Evolutionary conservation across 2,113 vertebrate genomes (phyloP).

Genomic region (Calyptommatus sinebrachiatus): DNA sequence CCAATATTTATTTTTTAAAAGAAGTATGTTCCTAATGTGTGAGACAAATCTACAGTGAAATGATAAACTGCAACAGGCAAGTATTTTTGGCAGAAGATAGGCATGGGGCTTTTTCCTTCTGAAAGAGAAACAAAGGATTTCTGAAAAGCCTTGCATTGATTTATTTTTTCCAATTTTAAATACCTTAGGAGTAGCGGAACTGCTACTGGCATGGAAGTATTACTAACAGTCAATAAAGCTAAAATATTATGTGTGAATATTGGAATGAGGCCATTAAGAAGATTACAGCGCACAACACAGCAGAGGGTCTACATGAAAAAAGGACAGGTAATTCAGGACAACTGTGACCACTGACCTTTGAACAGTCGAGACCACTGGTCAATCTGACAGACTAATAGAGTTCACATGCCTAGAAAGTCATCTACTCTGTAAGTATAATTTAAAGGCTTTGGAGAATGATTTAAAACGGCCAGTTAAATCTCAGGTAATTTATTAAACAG

Average conservation of each 20-base stretch:
- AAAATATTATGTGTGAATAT: slow-evolving; percentile 98
- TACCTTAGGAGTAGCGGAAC: slow-evolving; percentile 83
- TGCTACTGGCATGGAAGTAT: slow-evolving; percentile 89
- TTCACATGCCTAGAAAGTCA: slow-evolving; percentile 83
- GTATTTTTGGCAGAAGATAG: slow-evolving; percentile 69
- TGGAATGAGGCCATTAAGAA: slow-evolving; percentile 89
- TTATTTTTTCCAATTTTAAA: slow-evolving; percentile 86
- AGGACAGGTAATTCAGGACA: slow-evolving; percentile 90
- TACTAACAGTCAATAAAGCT: slow-evolving; percentile 97
- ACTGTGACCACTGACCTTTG: slow-evolving; percentile 94
- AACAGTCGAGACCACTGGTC: slow-evolving; percentile 84
- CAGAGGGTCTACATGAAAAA: slow-evolving; percentile 84
- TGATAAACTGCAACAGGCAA: slow-evolving; percentile 68
- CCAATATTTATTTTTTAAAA: slow-evolving; percentile 6
- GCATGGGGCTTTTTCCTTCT: slow-evolving; percentile 52
- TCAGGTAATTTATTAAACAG: slow-evolving; percentile 65
- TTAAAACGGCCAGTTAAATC: slow-evolving; percentile 62
- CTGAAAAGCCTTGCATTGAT: slow-evolving; percentile 72
- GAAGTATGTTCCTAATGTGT: slow-evolving; percentile 52
- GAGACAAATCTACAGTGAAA: slow-evolving; percentile 68
- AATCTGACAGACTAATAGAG: slow-evolving; percentile 79
- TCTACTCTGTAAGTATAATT: slow-evolving; percentile 65
- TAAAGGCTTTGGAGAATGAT: slow-evolving; percentile 59
- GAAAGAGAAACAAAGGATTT: slow-evolving; percentile 74
- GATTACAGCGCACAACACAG: slow-evolving; percentile 82